These are phyloP conservation scores for Mustela nigripes DNA, from an alignment of 2,113 vertebrate species.

Conservation along the genomic window DNA sequence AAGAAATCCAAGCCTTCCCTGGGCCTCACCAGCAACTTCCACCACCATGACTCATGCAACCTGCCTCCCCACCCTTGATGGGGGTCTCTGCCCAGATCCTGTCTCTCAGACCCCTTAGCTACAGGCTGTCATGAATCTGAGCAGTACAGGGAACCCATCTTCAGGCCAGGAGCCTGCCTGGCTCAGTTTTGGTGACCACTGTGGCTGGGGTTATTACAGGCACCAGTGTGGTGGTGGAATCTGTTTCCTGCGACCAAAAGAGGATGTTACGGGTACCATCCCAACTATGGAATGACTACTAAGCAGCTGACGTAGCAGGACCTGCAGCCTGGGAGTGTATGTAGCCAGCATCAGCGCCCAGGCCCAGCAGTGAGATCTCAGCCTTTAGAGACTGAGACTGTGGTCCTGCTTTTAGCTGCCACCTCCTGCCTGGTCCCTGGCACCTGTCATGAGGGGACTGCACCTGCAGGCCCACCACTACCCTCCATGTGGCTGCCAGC, in stretches of 20 bases:
- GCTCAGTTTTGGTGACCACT: conserved; percentile 78
- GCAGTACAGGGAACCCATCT: conserved; percentile 81
- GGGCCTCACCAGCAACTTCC: conserved; percentile 85
- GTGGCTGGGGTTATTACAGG: conserved; percentile 92
- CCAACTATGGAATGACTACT: conserved; percentile 85
- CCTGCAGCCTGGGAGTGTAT: conserved; percentile 94
- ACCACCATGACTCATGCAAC: conserved; percentile 84
- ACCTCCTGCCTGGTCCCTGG: conserved; percentile 93
- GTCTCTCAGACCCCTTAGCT: conserved; percentile 78
- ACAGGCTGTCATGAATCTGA: conserved; percentile 88
- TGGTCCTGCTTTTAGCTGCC: conserved; percentile 89
- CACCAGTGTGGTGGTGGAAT: conserved; percentile 94
- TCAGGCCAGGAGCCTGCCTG: conserved; percentile 84
- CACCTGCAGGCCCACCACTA: conserved; percentile 94
- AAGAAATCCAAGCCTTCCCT: conserved; percentile 76
- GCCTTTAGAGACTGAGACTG: conserved; percentile 90
- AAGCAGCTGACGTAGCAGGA: conserved; percentile 94
- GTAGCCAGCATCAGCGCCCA: conserved; percentile 93
- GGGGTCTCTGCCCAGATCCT: conserved; percentile 72
- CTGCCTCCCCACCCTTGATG: conserved; percentile 74
- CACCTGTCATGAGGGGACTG: conserved; percentile 94
- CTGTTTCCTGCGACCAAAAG: conserved; percentile 90
- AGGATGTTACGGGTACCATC: conserved; percentile 92
- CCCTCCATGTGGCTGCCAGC: conserved; percentile 96
- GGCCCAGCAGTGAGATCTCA: conserved; percentile 94